These are phyloP conservation scores for Bombus ignitus DNA, from an alignment of 1,140 invertebrate species.

Conservation along the genomic window DNA sequence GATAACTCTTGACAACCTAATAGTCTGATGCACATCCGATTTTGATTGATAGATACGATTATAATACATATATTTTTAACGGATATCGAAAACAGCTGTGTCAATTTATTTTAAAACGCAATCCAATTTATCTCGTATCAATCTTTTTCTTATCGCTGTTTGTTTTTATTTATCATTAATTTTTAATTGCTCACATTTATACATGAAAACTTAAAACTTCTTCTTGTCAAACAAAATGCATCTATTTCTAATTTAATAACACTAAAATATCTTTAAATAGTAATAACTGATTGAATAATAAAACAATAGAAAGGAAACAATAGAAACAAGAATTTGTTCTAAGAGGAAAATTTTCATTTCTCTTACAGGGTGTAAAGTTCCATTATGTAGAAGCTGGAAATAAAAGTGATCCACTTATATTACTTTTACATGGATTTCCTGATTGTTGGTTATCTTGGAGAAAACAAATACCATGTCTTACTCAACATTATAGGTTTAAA, in stretches of 20 bases:
- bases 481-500: slow-evolving; percentile 83
- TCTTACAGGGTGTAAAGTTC: slow-evolving; percentile 86
- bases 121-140: background rate
- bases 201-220: background rate
- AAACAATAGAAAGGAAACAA: background rate
- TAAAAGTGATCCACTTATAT: slow-evolving; percentile 84
- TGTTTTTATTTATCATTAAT: background rate
- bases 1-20: slow-evolving; percentile 25
- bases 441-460: slow-evolving; percentile 90
- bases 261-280: background rate
- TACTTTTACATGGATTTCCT: slow-evolving; percentile 90
- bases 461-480: slow-evolving; percentile 85
- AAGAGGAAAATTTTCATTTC: slow-evolving; percentile 3
- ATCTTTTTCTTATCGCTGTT: background rate
- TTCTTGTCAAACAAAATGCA: background rate
- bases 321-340: background rate
- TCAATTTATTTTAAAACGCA: background rate
- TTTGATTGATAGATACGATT: slow-evolving; percentile 14
- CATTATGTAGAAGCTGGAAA: slow-evolving; percentile 89
- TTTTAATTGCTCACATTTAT: background rate
- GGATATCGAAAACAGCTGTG: background rate
- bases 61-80: background rate
- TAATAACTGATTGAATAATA: background rate
- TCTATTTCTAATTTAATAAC: background rate
- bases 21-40: background rate